Percentiles rank a stretch among this genome's conserved stretches.
These are phyloP conservation scores for Ciconia nigra DNA, from an alignment of 2,797 vertebrate genomes.

Conservation along the genomic window DNA sequence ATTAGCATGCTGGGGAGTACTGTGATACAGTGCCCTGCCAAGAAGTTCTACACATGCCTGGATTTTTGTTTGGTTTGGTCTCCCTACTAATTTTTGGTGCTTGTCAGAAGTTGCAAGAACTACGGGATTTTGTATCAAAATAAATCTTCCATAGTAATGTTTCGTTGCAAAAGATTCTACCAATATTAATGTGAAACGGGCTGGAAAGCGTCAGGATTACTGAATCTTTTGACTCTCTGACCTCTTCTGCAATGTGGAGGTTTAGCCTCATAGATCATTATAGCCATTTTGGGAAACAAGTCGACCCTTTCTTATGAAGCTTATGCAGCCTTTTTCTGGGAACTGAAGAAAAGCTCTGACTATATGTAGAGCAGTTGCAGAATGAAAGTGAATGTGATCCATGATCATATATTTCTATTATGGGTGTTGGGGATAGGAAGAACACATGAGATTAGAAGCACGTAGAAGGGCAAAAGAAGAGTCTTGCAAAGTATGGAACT, in stretches of 20 bases:
- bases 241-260: not conserved
- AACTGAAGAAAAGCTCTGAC: not conserved
- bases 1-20: not conserved
- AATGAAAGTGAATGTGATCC: not conserved
- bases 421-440: accelerated
- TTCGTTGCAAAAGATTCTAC: not conserved
- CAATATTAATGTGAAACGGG: not conserved
- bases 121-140: not conserved
- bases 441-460: not conserved
- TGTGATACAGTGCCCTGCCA: not conserved
- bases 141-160: not conserved
- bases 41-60: not conserved
- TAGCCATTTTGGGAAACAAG: not conserved
- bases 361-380: not conserved
- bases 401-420: not conserved
- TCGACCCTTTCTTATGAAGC: not conserved
- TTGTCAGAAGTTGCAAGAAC: not conserved
- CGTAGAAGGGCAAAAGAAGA: not conserved
- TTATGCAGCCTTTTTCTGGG: not conserved
- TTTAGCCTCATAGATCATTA: not conserved
- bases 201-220: not conserved
- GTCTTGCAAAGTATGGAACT: not conserved
- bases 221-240: not conserved
- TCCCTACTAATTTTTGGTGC: not conserved
- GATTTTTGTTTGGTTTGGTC: not conserved